A percentile compares a stretch with the other conserved stretches of the same genome.
phyloP scores from a whole-genome alignment of 2,113 vertebrate genomes.

The Tautogolabrus adspersus region DNA sequence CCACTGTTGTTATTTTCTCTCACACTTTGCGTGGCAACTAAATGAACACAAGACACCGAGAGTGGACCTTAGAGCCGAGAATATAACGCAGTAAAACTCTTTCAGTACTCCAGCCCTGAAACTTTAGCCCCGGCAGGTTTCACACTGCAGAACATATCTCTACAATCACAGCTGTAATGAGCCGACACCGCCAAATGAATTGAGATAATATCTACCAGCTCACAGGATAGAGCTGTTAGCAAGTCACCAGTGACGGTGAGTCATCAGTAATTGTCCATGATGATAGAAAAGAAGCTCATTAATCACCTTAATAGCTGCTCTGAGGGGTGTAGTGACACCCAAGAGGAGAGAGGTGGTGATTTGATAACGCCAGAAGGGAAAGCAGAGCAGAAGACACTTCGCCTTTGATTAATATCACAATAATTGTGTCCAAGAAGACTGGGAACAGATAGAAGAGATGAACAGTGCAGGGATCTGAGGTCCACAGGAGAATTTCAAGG shows the following conservation, averaged over 20 bases:
- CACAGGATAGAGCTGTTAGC: neutral
- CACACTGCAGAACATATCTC: neutral
- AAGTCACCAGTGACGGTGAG: conserved; percentile 13
- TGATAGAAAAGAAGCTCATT: conserved; percentile 15
- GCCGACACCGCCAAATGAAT: conserved; percentile 8
- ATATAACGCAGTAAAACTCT: neutral
- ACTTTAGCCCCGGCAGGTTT: neutral
- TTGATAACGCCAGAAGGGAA: conserved; percentile 47
- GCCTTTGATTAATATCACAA: neutral
- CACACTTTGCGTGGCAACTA: conserved; percentile 33
- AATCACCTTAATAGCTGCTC: conserved; percentile 29
- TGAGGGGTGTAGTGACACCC: conserved; percentile 1
- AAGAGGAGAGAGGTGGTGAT: conserved; percentile 20
- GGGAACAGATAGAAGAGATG: neutral
- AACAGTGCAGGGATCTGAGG: neutral
- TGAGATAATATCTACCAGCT: conserved; percentile 27
- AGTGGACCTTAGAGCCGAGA: neutral
- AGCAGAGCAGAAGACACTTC: conserved; percentile 33
- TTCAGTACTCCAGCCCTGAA: neutral
- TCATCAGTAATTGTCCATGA: neutral
- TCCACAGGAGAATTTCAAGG: neutral
- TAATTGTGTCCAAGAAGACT: neutral
- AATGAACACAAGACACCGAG: neutral
- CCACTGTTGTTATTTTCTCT: conserved; percentile 41
- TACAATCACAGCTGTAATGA: neutral